phyloP scores from a whole-genome alignment of 2,113 vertebrate genomes.

The Mus musculus region DNA sequence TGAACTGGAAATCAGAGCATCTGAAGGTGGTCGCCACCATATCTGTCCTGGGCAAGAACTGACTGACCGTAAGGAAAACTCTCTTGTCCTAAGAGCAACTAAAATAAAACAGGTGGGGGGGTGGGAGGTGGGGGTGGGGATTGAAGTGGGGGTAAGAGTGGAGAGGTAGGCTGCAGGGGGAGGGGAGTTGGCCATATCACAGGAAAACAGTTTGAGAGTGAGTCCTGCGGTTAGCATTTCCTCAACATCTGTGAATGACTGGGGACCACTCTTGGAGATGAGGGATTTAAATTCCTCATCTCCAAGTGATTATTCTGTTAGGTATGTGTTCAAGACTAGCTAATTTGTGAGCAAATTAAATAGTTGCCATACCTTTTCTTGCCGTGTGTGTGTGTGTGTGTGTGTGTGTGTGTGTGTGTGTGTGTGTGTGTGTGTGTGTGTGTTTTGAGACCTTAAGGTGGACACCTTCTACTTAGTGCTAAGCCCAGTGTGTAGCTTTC shows the following conservation, averaged over 20 bases:
- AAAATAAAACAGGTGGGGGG: neutral
- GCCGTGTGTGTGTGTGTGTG: neutral
- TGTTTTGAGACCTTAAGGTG: conserved; percentile 28
- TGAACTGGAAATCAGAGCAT: neutral
- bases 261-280: neutral
- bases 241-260: neutral
- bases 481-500: conserved; percentile 25
- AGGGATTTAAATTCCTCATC: neutral
- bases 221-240: neutral
- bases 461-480: neutral
- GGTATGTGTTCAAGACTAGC: neutral
- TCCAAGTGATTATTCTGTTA: conserved; percentile 35
- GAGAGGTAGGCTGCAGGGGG: too few species aligned
- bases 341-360: conserved; percentile 41
- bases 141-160: too few species aligned
- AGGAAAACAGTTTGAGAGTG: neutral
- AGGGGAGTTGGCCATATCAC: neutral
- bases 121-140: too few species aligned
- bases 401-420: too few species aligned
- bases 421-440: neutral
- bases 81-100: neutral
- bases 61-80: neutral
- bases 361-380: neutral
- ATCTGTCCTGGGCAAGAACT: neutral
- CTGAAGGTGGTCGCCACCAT: neutral